Evolutionary conservation across 2,113 vertebrate genomes (phyloP).

Genomic region (Tenrec ecaudatus): DNA sequence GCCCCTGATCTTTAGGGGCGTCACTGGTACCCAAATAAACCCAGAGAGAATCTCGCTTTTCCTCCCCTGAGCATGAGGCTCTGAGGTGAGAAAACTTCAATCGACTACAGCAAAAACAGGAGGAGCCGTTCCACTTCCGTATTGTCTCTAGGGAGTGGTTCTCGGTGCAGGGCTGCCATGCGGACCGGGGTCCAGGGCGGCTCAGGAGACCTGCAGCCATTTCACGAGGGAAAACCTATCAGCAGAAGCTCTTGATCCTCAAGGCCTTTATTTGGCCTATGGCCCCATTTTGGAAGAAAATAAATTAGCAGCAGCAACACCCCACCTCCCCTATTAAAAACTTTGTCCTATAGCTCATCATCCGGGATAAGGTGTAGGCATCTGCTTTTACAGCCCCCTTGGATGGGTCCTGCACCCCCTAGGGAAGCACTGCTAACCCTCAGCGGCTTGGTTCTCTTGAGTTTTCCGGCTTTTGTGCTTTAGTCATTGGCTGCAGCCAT

Average conservation of each 20-base stretch:
- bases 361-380: too few relatives aligned
- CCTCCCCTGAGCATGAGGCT: not conserved
- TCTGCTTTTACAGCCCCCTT: too few relatives aligned
- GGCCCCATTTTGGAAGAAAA: too few relatives aligned
- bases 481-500: not conserved
- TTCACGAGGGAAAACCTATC: not conserved
- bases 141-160: not conserved
- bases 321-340: too few relatives aligned
- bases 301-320: too few relatives aligned
- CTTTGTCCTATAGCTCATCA: too few relatives aligned
- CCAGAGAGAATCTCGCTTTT: not conserved
- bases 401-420: too few relatives aligned
- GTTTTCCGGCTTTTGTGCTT: not conserved
- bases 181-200: too few relatives aligned
- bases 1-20: not conserved
- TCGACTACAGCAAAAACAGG: accelerated
- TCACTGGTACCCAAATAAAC: not conserved
- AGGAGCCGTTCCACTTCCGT: not conserved
- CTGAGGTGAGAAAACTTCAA: not conserved
- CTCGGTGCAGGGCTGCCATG: not conserved
- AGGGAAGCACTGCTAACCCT: not conserved
- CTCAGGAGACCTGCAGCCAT: not conserved
- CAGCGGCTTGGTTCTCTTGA: not conserved
- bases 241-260: not conserved
- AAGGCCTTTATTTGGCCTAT: too few relatives aligned